phyloP scores from a whole-genome alignment of 2,888 invertebrate genomes.

The Gari tellinella region DNA sequence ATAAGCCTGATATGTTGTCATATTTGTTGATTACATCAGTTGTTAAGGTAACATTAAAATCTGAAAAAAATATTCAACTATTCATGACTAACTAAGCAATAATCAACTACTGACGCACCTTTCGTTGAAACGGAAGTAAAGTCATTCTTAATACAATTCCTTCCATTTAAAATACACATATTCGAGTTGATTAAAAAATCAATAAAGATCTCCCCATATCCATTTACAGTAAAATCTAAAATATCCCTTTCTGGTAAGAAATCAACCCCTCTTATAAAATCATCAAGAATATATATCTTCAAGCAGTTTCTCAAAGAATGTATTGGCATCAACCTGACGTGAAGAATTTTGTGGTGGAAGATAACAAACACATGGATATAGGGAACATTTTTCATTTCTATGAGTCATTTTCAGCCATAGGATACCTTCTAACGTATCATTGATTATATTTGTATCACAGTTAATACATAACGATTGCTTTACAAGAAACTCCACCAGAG shows the following conservation, averaged over 20 bases:
- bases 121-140: slow-evolving; percentile 6
- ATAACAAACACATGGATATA: not conserved
- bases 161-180: slow-evolving; percentile 2
- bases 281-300: not conserved
- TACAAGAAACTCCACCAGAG: slow-evolving; percentile 5
- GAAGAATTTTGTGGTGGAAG: slow-evolving; percentile 3
- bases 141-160: slow-evolving; percentile 1
- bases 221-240: not conserved
- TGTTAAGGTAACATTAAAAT: slow-evolving; percentile 9
- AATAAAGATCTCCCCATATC: not conserved
- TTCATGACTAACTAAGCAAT: slow-evolving; percentile 18
- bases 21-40: slow-evolving; percentile 1
- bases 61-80: slow-evolving; percentile 1
- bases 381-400: too few relatives aligned
- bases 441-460: not conserved
- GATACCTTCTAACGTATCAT: slow-evolving; percentile 2
- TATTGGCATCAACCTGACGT: not conserved
- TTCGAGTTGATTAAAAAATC: slow-evolving; percentile 2
- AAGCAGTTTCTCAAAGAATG: not conserved
- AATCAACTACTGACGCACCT: not conserved
- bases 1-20: too few relatives aligned
- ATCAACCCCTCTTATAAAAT: not conserved
- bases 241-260: not conserved
- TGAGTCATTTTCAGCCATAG: not conserved
- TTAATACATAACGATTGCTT: too few relatives aligned